A percentile compares a stretch with the other conserved stretches of the same genome.
These are phyloP conservation scores for Hipparchia semele DNA, from an alignment of 2,888 invertebrate species.

Conservation along the genomic window DNA sequence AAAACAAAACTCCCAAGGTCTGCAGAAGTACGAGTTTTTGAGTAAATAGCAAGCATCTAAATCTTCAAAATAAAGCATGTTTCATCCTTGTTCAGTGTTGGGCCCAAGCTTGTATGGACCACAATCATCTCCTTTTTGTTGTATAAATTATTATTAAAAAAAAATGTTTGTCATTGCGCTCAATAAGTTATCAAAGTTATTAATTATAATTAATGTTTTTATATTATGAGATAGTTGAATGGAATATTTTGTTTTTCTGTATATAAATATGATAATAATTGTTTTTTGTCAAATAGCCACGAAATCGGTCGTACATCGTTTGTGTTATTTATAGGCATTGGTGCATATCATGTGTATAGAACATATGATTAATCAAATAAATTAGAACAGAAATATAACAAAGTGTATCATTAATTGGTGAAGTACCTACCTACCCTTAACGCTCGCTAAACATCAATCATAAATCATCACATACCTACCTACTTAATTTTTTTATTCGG, in stretches of 20 bases:
- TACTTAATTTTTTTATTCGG: too few relatives aligned
- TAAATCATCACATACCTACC: neutral
- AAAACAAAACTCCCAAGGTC: too few relatives aligned
- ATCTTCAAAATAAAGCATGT: too few relatives aligned
- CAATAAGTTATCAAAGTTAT: constrained; percentile 37
- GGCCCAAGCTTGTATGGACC: too few relatives aligned
- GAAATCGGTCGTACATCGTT: constrained; percentile 65
- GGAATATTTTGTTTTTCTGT: constrained; percentile 44
- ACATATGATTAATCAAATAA: constrained; percentile 82
- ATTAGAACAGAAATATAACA: constrained; percentile 78
- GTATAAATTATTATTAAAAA: constrained; percentile 17
- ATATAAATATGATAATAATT: constrained; percentile 41
- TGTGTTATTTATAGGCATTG: constrained; percentile 82
- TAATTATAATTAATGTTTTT: constrained; percentile 34
- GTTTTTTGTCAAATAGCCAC: constrained; percentile 62
- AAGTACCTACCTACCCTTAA: too few relatives aligned
- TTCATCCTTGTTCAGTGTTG: too few relatives aligned
- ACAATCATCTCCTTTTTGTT: too few relatives aligned
- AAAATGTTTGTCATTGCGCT: constrained; percentile 38
- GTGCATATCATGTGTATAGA: constrained; percentile 84
- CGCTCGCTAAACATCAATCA: neutral
- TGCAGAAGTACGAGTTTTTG: too few relatives aligned
- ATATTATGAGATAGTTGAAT: constrained; percentile 28
- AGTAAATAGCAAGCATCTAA: too few relatives aligned
- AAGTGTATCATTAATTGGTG: constrained; percentile 59